Evolutionary conservation across 2,797 vertebrate genomes (phyloP).

Genomic region (Triplophysa yarkandensis): DNA sequence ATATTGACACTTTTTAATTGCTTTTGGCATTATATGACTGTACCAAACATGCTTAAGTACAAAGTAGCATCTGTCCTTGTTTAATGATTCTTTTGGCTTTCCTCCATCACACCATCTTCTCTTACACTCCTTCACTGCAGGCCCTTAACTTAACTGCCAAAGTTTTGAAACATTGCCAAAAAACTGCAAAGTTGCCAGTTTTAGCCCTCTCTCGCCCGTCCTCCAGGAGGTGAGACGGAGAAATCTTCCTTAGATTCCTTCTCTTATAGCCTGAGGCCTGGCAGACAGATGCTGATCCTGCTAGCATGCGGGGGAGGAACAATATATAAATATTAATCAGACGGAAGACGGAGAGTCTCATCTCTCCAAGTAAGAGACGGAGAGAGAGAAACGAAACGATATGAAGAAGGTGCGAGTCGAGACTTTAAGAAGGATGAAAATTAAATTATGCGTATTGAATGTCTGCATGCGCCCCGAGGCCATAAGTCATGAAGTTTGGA

Average conservation of each 20-base stretch:
- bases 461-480: constrained; percentile 5
- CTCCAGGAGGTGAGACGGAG: constrained; percentile 51
- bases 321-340: constrained; percentile 75
- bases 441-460: constrained; percentile 19
- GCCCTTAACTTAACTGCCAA: constrained; percentile 50
- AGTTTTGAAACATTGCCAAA: constrained; percentile 64
- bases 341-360: constrained; percentile 53
- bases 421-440: constrained; percentile 22
- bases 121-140: constrained; percentile 21
- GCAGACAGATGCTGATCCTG: constrained; percentile 73
- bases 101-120: constrained; percentile 31
- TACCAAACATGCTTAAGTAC: constrained; percentile 48
- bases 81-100: constrained; percentile 39
- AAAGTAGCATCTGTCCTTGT: constrained; percentile 50
- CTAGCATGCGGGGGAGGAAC: constrained; percentile 65
- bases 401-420: constrained; percentile 19
- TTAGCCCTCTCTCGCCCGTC: constrained; percentile 54
- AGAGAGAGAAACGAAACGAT: constrained; percentile 21
- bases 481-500: constrained; percentile 16
- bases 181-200: constrained; percentile 62
- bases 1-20: constrained; percentile 34
- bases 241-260: constrained; percentile 68
- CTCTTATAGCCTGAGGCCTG: constrained; percentile 73
- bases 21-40: constrained; percentile 33
- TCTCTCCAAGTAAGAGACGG: constrained; percentile 3